These are phyloP conservation scores for Podotricha telesiphe DNA, from an alignment of 2,888 invertebrate species.

Conservation along the genomic window DNA sequence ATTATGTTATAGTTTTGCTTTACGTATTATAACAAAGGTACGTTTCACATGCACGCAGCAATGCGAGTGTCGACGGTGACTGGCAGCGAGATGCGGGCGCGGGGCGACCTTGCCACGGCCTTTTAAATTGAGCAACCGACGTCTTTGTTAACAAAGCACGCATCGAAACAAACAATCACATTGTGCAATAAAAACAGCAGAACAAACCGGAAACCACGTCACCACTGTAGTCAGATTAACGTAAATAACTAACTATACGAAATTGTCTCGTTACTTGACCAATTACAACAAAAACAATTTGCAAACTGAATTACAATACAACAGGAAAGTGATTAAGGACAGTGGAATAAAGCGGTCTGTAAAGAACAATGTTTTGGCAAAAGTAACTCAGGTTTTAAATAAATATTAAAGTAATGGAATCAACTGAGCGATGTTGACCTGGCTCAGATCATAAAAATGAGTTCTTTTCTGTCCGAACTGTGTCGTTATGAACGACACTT, in stretches of 20 bases:
- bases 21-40: slow-evolving; percentile 12
- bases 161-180: slow-evolving; percentile 43
- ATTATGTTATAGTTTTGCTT: not conserved
- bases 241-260: not conserved
- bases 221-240: not conserved
- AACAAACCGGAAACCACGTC: slow-evolving; percentile 52
- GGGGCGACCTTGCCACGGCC: slow-evolving; percentile 60
- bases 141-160: slow-evolving; percentile 49
- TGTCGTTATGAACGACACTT: slow-evolving; percentile 29
- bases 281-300: not conserved
- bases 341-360: slow-evolving; percentile 14
- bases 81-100: slow-evolving; percentile 18
- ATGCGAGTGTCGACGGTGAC: slow-evolving; percentile 54
- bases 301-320: not conserved
- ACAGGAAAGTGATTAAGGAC: slow-evolving; percentile 2
- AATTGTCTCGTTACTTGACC: not conserved
- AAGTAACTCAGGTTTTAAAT: slow-evolving; percentile 14
- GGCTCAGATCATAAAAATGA: slow-evolving; percentile 19
- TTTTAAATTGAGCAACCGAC: slow-evolving; percentile 50
- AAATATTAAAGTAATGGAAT: slow-evolving; percentile 28
- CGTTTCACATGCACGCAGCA: slow-evolving; percentile 22
- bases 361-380: slow-evolving; percentile 21
- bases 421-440: slow-evolving; percentile 22
- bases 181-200: slow-evolving; percentile 38
- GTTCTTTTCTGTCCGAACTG: slow-evolving; percentile 24